These are phyloP conservation scores for human (Homo sapiens) DNA, from an alignment of 2,113 vertebrate genomes.

Conservation along the genomic window DNA sequence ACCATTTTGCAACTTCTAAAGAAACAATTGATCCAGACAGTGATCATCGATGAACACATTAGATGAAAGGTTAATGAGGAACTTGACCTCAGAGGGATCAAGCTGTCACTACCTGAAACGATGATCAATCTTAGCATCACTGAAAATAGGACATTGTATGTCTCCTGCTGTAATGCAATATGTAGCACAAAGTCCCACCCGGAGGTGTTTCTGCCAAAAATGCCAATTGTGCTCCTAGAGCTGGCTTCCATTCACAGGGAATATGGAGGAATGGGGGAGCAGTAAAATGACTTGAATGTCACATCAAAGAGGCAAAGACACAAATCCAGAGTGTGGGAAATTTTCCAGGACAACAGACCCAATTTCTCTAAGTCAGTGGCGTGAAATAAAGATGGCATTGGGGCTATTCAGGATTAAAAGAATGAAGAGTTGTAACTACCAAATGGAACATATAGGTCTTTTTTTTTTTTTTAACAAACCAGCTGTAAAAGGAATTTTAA, in stretches of 20 bases:
- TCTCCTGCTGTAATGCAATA: background rate
- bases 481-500: background rate
- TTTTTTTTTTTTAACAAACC: conserved; percentile 29
- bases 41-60: background rate
- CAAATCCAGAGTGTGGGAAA: background rate
- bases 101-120: conserved; percentile 4
- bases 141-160: background rate
- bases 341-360: background rate
- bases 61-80: background rate
- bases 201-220: background rate
- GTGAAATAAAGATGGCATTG: background rate
- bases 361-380: background rate
- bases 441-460: background rate
- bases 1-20: background rate
- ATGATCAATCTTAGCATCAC: background rate
- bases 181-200: rapidly evolving
- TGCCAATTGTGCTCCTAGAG: background rate
- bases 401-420: background rate
- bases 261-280: background rate
- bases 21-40: conserved; percentile 17
- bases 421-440: background rate
- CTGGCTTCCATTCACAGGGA: background rate
- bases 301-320: background rate
- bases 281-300: background rate
- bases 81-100: background rate